Conservation (phyloP, 2,888 invertebrate genomes). For the Ctenicera cuprea region DNA sequence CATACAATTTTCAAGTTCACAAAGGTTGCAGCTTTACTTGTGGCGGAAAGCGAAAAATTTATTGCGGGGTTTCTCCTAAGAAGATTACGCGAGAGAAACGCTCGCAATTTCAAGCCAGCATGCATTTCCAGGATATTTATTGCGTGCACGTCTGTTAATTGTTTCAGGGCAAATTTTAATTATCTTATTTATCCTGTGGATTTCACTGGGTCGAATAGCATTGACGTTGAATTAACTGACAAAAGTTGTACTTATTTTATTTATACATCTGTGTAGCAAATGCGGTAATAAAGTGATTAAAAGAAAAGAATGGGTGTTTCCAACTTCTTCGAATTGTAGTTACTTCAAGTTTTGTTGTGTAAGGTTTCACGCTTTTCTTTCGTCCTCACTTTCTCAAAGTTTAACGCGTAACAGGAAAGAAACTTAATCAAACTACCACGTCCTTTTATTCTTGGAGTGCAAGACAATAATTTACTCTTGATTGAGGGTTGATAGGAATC, state of each 20-base stretch:
- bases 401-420: not conserved
- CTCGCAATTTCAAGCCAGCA: slow-evolving; percentile 7
- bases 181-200: too few relatives aligned
- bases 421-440: slow-evolving; percentile 16
- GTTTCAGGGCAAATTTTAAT: not conserved
- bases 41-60: slow-evolving; percentile 3
- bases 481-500: not conserved
- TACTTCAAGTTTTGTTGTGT: slow-evolving; percentile 2
- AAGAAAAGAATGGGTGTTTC: not conserved
- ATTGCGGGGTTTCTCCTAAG: slow-evolving; percentile 10
- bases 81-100: slow-evolving; percentile 20
- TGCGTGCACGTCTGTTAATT: not conserved
- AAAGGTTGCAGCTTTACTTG: not conserved
- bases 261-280: too few relatives aligned
- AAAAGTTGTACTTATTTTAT: not conserved
- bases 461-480: slow-evolving; percentile 6
- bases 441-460: slow-evolving; percentile 10
- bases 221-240: not conserved
- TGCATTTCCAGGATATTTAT: slow-evolving; percentile 19
- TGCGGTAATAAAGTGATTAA: not conserved
- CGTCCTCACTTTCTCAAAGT: not conserved
- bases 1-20: slow-evolving; percentile 12
- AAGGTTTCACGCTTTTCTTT: not conserved
- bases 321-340: not conserved
- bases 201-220: too few relatives aligned